Evolutionary conservation across 2,797 vertebrate genomes (phyloP).

Genomic region (Spatula versicolor): DNA sequence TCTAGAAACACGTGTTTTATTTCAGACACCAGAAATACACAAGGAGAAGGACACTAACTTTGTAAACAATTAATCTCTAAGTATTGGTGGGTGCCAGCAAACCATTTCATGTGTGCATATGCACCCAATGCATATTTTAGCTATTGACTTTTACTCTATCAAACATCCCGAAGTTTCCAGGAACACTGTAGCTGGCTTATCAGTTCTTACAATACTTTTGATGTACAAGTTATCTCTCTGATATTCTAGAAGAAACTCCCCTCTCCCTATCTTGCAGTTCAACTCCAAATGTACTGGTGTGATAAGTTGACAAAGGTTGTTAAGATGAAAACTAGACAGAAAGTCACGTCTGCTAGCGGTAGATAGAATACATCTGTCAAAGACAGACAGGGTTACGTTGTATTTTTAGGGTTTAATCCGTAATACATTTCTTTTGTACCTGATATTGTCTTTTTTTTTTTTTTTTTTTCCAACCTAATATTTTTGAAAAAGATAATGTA

Average conservation of each 20-base stretch:
- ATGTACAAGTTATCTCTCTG: background rate
- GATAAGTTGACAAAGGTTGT: background rate
- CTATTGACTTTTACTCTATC: background rate
- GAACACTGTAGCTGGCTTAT: constrained; percentile 22
- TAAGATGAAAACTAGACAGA: background rate
- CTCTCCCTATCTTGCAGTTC: background rate
- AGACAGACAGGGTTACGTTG: background rate
- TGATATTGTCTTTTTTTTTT: rapidly evolving
- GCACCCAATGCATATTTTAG: background rate
- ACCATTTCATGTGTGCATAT: background rate
- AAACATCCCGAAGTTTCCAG: background rate
- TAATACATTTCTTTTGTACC: background rate
- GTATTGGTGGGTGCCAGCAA: background rate
- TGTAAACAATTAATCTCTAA: background rate
- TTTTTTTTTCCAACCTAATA: background rate
- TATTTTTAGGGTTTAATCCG: background rate
- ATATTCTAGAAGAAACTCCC: constrained; percentile 22
- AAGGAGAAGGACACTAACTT: background rate
- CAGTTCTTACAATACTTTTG: background rate
- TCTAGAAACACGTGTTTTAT: background rate
- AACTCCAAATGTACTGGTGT: background rate
- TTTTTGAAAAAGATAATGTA: background rate
- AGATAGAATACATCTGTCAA: background rate
- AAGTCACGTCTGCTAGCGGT: background rate
- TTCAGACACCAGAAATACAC: background rate